These are phyloP conservation scores for Asteroscopus sphinx DNA, from an alignment of 2,888 invertebrate species.

Conservation along the genomic window DNA sequence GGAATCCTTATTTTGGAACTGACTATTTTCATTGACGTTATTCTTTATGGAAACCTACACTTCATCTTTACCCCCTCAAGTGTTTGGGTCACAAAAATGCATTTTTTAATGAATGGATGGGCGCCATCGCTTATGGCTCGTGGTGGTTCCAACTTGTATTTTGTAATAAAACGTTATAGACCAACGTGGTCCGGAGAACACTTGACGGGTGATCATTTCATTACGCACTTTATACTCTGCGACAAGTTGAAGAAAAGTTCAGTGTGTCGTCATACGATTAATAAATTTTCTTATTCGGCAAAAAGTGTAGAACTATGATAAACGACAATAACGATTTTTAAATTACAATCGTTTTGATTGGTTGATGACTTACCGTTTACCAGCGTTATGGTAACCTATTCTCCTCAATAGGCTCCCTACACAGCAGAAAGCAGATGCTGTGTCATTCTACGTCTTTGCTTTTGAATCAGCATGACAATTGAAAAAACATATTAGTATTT, in stretches of 20 bases:
- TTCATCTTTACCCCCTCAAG: too few relatives aligned
- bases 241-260: constrained; percentile 22
- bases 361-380: constrained; percentile 27
- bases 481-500: neutral
- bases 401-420: constrained; percentile 21
- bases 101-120: too few relatives aligned
- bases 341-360: constrained; percentile 33
- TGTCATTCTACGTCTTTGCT: constrained; percentile 19
- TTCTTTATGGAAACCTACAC: too few relatives aligned
- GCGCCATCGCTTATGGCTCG: too few relatives aligned
- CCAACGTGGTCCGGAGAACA: too few relatives aligned
- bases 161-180: too few relatives aligned
- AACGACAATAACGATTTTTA: constrained; percentile 17
- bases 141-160: too few relatives aligned
- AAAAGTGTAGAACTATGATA: constrained; percentile 15
- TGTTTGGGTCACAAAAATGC: too few relatives aligned
- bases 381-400: constrained; percentile 24
- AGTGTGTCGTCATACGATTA: constrained; percentile 22
- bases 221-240: constrained; percentile 2
- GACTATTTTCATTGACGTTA: too few relatives aligned
- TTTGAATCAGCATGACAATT: constrained; percentile 1
- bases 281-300: constrained; percentile 19
- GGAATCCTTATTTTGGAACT: too few relatives aligned
- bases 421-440: constrained; percentile 11
- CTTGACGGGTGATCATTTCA: neutral